Conservation (phyloP, 2,888 invertebrate species). For the Phorcus lineatus region DNA sequence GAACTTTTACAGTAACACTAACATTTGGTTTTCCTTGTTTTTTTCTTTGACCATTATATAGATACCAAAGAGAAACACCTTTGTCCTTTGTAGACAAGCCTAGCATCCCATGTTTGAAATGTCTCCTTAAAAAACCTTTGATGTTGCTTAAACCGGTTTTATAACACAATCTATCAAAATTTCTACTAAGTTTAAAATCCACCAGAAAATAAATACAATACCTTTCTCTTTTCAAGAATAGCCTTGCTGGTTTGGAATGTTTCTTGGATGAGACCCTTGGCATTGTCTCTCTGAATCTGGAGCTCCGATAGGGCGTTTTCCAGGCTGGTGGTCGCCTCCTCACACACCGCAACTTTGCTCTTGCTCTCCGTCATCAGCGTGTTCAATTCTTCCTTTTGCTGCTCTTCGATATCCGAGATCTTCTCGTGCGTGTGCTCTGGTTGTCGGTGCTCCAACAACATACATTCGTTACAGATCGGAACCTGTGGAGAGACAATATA, state of each 20-base stretch:
- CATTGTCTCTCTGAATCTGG: constrained; percentile 90
- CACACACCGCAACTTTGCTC: constrained; percentile 85
- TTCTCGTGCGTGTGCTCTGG: constrained; percentile 89
- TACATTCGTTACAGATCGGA: constrained; percentile 91
- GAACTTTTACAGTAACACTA: too few species aligned
- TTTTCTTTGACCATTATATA: too few species aligned
- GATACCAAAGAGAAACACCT: too few species aligned
- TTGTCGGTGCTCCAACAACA: constrained; percentile 88
- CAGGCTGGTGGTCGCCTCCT: constrained; percentile 84
- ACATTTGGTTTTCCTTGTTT: too few species aligned
- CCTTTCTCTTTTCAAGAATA: constrained; percentile 84
- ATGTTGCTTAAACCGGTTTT: too few species aligned
- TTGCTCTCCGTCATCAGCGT: constrained; percentile 85
- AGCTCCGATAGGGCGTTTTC: constrained; percentile 89
- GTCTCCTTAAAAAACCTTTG: too few species aligned
- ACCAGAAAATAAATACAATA: constrained; percentile 29
- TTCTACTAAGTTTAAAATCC: too few species aligned
- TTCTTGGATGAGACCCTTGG: constrained; percentile 84
- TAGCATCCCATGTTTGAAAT: too few species aligned
- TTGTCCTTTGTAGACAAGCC: too few species aligned
- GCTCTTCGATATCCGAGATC: constrained; percentile 86
- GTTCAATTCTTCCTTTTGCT: constrained; percentile 86
- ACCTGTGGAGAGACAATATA: constrained; percentile 78
- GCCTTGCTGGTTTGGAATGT: constrained; percentile 80
- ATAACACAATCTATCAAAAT: too few species aligned